Percentiles rank a stretch among this genome's conserved stretches.
These are phyloP conservation scores for Limnephilus rhombicus DNA, from an alignment of 2,888 invertebrate genomes.

Conservation along the genomic window DNA sequence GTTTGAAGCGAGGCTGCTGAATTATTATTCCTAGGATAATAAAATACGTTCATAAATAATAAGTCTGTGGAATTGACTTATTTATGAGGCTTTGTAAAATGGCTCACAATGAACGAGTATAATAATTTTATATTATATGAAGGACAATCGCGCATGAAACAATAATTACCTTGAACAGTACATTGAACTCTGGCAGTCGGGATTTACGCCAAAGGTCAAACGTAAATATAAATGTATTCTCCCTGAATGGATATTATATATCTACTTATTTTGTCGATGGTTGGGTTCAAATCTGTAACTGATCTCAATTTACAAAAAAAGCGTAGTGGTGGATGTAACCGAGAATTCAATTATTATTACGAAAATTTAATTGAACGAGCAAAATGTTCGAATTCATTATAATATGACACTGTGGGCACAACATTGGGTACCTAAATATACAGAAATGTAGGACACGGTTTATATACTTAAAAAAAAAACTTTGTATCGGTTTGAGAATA, in stretches of 20 bases:
- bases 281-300: too few relatives aligned
- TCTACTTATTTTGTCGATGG: too few relatives aligned
- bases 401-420: too few relatives aligned
- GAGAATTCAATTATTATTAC: not conserved
- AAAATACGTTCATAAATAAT: slow-evolving; percentile 1
- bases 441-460: too few relatives aligned
- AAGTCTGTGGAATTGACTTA: not conserved
- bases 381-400: not conserved
- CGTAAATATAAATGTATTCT: not conserved
- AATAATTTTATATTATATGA: not conserved
- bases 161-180: slow-evolving; percentile 1
- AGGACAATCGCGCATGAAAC: not conserved
- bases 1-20: not conserved
- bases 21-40: not conserved
- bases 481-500: too few relatives aligned
- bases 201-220: not conserved
- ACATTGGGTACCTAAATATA: too few relatives aligned
- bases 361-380: not conserved
- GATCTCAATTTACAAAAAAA: too few relatives aligned
- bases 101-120: not conserved
- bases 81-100: slow-evolving; percentile 1
- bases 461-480: too few relatives aligned
- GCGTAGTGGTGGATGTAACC: not conserved
- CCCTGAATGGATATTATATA: not conserved
- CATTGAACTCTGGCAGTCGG: not conserved